Evolutionary conservation across 1,140 invertebrate genomes (phyloP).

Genomic region (Tetranychus urticae): DNA sequence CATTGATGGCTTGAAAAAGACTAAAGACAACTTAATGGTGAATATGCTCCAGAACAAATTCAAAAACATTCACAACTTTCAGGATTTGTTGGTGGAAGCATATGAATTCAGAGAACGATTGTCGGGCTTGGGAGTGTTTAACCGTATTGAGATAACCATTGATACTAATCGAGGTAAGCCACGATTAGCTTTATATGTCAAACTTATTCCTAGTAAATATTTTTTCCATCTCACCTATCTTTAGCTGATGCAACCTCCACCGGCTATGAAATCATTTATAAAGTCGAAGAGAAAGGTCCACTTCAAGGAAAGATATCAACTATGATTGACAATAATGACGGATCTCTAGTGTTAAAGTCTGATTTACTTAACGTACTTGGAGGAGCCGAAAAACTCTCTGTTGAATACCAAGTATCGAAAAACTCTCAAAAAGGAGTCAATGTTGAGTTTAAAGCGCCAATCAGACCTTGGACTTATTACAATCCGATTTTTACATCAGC

Average conservation of each 20-base stretch:
- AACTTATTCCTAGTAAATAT: not conserved
- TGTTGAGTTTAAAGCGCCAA: conserved; percentile 45
- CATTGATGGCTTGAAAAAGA: conserved; percentile 49
- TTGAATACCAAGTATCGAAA: conserved; percentile 49
- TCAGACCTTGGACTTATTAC: conserved; percentile 18
- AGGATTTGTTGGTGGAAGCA: conserved; percentile 24
- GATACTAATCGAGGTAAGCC: conserved; percentile 39
- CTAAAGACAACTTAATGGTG: conserved; percentile 57
- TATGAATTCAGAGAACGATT: conserved; percentile 36
- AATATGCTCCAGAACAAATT: conserved; percentile 37
- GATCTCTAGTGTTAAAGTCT: conserved; percentile 40
- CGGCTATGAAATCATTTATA: conserved; percentile 60
- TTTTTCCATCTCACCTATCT: not conserved
- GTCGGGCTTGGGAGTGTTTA: conserved; percentile 54
- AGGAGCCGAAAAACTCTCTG: conserved; percentile 44
- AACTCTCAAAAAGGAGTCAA: conserved; percentile 44
- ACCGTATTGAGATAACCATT: conserved; percentile 47
- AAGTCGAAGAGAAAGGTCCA: conserved; percentile 44
- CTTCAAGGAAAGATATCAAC: conserved; percentile 54
- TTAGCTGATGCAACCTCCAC: conserved; percentile 24
- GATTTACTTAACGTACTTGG: conserved; percentile 53
- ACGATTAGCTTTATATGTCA: not conserved
- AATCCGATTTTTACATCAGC: conserved; percentile 25
- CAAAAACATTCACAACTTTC: conserved; percentile 35
- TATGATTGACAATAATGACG: conserved; percentile 55